phyloP scores from a whole-genome alignment of 2,797 vertebrate genomes.

The Glyptemys insculpta region DNA sequence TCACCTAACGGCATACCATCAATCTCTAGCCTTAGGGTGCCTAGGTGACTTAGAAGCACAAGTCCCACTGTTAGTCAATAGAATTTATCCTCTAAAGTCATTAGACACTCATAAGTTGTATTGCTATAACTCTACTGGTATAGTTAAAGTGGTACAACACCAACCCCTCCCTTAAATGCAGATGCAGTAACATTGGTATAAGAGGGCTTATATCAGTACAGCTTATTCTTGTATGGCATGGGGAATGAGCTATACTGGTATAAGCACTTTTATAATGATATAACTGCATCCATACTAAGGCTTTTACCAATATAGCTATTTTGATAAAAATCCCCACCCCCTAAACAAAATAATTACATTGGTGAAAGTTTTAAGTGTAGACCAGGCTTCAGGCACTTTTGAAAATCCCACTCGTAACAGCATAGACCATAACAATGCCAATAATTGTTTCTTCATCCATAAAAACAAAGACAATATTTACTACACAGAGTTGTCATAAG shows the following conservation, averaged over 20 bases:
- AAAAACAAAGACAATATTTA: constrained; percentile 51
- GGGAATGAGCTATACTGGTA: fast-evolving
- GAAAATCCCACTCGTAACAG: background rate
- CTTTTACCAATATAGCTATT: background rate
- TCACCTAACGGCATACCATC: background rate
- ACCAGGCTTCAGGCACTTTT: fast-evolving
- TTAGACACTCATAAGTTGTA: background rate
- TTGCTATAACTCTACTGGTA: background rate
- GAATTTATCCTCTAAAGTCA: background rate
- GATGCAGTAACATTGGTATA: fast-evolving
- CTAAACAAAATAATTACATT: background rate
- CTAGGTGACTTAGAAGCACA: background rate
- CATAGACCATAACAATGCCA: constrained; percentile 5
- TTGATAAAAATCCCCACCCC: fast-evolving
- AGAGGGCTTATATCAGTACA: fast-evolving
- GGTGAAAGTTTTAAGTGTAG: background rate
- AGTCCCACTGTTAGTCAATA: background rate
- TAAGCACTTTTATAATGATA: fast-evolving
- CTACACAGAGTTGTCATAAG: constrained; percentile 55
- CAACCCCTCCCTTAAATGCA: background rate
- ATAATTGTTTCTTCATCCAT: constrained; percentile 58
- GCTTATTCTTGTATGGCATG: background rate
- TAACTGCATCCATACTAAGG: background rate
- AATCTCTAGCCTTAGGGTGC: background rate
- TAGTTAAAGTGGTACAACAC: background rate